Evolutionary conservation across 2,888 invertebrate species (phyloP), one percentile per base, ranked within the genome.

Genomic region (Dryococelus australis): DNA sequence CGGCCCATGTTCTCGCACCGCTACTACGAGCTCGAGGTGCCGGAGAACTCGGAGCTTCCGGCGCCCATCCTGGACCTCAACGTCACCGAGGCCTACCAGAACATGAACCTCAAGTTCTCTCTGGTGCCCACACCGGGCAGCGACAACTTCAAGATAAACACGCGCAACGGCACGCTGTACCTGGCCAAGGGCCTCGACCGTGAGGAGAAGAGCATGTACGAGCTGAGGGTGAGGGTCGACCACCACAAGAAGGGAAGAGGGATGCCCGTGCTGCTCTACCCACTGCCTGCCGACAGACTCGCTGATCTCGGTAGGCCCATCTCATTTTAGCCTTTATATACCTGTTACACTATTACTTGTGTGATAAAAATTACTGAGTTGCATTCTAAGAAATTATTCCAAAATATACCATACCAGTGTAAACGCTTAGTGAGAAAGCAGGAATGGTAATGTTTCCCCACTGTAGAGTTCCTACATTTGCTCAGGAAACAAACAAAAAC

Each of bases 11-110:
- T 93, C 90, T 91, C 92, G 47, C 92, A 93, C 90, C 91, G 95
- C 83, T 96, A 97, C 91, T 97, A 97, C 91, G 97, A 97, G 92
- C 94, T 97, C 26, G 96, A 97, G 92, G 94, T 98, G 1, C 95
- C 95, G 90, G 98, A 98, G 92, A 97, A 98, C 91, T 95, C 96
- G 43, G 94, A 94, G 24, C 95, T 96, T 0, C 98, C 98, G 0
- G 92, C 96, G 9, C 95, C 95, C 91, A 92, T 98, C 8, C 93
- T 97, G 16, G 96, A 96, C 86, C 92, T 98, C 4, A 97, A 97
- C 91, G 94, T 97, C 0, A 96, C 96, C 0, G 95, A 96, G 24
- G 93, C 94, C 80, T 95, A 95, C 87, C 94, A 94, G 89, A 93
- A 94, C 43, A 95, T 95, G 43, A 94, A 94, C 88, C 90, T 91